Evolutionary conservation across 2,797 vertebrate genomes (phyloP), one percentile per base, ranked within the genome.

Genomic region (Sebastiscus albofasciatus): DNA sequence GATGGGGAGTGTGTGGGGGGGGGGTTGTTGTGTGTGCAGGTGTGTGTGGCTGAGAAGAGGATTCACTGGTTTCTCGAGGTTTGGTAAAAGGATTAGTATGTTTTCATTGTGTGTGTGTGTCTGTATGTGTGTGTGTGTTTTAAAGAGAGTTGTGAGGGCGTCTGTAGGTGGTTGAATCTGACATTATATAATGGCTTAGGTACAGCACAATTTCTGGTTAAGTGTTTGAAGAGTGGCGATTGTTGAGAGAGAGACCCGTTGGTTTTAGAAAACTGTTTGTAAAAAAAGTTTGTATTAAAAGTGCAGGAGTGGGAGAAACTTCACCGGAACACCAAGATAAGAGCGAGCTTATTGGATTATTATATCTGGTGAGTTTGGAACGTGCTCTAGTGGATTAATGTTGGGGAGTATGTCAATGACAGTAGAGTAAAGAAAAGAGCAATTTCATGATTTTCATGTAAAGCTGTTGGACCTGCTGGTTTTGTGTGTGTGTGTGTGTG

Each of bases 131-230:
- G 71, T 67, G 49, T 72, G 74, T 71, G 75, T 77, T 75, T 58
- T 27, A 39, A 29, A 74, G 67, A 67, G 84, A 77, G 64, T 58
- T 85, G 81, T 83, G 89, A 90, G 82, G 83, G 87, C 39, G 78
- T 87, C 80, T 86, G 90, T 89, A 89, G 90, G 89, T 92, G 93
- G 87, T 24, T 81, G 67, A 69, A 69, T 84, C 46, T 82, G 76
- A 72, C 33, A 55, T 92, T 92, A 92, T 88, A 58, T 92, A 92
- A 92, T 20, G 31, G 80, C 72, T 82, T 16, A 83, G 77, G 69
- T 67, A 60, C 52, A 39, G 67, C 46, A 79, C 73, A 76, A 56
- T 80, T 62, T 72, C 74, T 18, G 67, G 12, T 2, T 79, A 62
- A 84, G 85, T 87, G 83, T 83, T 82, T 88, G 46, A 72, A 87